Conservation (phyloP, 92 coral and sea anemone species). For the Epizoanthus scotinus region DNA sequence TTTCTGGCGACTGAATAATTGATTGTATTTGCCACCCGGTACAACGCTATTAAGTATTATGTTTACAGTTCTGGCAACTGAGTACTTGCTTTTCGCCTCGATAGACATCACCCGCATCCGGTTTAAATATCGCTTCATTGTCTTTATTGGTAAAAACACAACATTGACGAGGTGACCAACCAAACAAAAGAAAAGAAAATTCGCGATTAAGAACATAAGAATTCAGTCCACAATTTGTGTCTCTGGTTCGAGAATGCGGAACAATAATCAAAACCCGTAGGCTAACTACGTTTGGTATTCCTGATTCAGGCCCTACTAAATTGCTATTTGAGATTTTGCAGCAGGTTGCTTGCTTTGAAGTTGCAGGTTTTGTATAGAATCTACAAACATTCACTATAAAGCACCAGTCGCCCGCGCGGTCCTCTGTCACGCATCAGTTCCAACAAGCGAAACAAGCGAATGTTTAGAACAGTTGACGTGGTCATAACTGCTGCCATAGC, state of each 20-base stretch:
- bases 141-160: constrained; percentile 16
- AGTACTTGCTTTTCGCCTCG: constrained; percentile 22
- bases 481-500: too few relatives aligned
- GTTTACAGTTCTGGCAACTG: constrained; percentile 3
- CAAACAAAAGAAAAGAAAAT: not conserved
- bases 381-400: not conserved
- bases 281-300: not conserved
- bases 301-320: not conserved
- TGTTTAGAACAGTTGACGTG: too few relatives aligned
- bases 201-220: not conserved
- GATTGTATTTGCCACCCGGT: not conserved
- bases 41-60: not conserved
- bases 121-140: constrained; percentile 14
- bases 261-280: too few relatives aligned
- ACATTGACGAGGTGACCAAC: constrained; percentile 28
- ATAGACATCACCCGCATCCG: constrained; percentile 30
- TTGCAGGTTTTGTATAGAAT: constrained; percentile 21
- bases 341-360: constrained; percentile 14
- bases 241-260: not conserved
- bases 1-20: constrained; percentile 24
- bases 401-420: constrained; percentile 14
- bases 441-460: not conserved
- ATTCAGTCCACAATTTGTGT: not conserved
- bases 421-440: constrained; percentile 23
- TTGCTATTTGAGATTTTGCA: not conserved